phyloP scores from a whole-genome alignment of 2,797 vertebrate species.

The Sebastolobus alascanus region DNA sequence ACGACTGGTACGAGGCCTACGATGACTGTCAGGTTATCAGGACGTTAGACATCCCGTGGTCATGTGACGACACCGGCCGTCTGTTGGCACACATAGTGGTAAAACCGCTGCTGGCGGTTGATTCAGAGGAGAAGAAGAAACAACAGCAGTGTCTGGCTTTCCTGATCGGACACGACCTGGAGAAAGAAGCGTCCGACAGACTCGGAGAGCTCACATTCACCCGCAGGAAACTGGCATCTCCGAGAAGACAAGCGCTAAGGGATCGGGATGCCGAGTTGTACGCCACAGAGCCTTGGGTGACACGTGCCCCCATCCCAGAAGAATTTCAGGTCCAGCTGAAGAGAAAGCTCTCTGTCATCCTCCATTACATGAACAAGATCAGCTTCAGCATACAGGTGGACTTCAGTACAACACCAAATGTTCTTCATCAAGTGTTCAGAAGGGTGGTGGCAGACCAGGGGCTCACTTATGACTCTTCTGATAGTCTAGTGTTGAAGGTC shows the following conservation, averaged over 20 bases:
- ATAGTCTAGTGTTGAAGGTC: slow-evolving; percentile 78
- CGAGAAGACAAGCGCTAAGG: slow-evolving; percentile 77
- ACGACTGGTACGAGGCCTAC: slow-evolving; percentile 84
- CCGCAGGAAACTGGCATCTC: slow-evolving; percentile 82
- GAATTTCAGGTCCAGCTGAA: slow-evolving; percentile 65
- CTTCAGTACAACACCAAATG: slow-evolving; percentile 37
- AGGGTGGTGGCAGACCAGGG: slow-evolving; percentile 54
- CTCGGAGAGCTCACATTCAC: slow-evolving; percentile 84
- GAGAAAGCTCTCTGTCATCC: slow-evolving; percentile 64
- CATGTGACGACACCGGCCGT: slow-evolving; percentile 53
- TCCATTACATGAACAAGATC: slow-evolving; percentile 75
- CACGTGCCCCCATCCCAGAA: slow-evolving; percentile 63
- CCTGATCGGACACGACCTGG: slow-evolving; percentile 83
- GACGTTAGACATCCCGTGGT: slow-evolving; percentile 82
- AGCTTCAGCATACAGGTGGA: slow-evolving; percentile 72
- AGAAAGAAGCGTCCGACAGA: slow-evolving; percentile 70
- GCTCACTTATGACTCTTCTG: slow-evolving; percentile 42
- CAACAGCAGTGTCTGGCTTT: slow-evolving; percentile 69
- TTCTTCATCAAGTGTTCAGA: slow-evolving; percentile 58
- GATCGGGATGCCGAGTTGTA: slow-evolving; percentile 74
- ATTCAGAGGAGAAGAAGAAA: slow-evolving; percentile 60
- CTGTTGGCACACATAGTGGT: slow-evolving; percentile 72
- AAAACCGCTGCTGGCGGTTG: slow-evolving; percentile 44
- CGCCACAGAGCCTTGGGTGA: slow-evolving; percentile 84
- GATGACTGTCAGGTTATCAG: slow-evolving; percentile 85